Evolutionary conservation across 1,140 invertebrate species (phyloP).

Genomic region (Ephestia elutella): DNA sequence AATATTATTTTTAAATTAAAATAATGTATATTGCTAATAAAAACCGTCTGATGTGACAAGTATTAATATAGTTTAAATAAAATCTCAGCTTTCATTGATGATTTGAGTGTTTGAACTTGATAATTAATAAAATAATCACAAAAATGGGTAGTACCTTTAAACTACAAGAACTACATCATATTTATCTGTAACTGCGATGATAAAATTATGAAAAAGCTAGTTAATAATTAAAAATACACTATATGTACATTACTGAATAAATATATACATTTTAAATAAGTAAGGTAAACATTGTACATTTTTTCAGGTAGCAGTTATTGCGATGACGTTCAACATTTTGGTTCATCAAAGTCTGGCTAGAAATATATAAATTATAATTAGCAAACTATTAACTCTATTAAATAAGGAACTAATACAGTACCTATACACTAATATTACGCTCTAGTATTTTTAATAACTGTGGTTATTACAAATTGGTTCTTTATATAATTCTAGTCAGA

Average conservation of each 20-base stretch:
- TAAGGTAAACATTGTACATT: constrained; percentile 45
- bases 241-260: constrained; percentile 8
- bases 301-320: constrained; percentile 52
- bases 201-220: background rate
- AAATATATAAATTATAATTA: background rate
- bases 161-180: background rate
- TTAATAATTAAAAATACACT: background rate
- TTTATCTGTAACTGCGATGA: background rate
- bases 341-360: constrained; percentile 16
- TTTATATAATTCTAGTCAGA: background rate
- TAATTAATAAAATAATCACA: too few relatives aligned
- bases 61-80: too few relatives aligned
- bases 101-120: too few relatives aligned
- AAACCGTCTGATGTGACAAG: too few relatives aligned
- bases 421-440: background rate
- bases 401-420: background rate
- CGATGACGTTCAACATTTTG: constrained; percentile 41
- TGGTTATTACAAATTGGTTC: background rate
- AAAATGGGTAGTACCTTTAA: too few relatives aligned
- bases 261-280: constrained; percentile 17
- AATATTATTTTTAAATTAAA: too few relatives aligned
- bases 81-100: too few relatives aligned
- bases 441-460: background rate
- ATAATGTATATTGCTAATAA: too few relatives aligned
- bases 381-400: background rate